These are phyloP conservation scores for Drosophila nikananu DNA, from an alignment of 1,140 invertebrate genomes.

Conservation along the genomic window DNA sequence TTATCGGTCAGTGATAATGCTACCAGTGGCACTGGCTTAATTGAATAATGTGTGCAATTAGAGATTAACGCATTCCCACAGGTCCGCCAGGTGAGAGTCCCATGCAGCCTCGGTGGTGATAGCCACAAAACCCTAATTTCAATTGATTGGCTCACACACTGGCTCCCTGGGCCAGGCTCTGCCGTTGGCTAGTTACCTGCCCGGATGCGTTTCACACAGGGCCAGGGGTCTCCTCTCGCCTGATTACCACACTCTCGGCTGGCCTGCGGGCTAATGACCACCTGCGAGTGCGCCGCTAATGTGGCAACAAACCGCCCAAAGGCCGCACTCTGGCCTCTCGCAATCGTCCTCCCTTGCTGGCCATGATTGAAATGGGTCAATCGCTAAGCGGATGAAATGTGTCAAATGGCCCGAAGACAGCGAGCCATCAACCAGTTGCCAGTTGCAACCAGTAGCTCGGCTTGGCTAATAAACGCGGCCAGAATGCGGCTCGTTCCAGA, in stretches of 20 bases:
- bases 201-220: constrained; percentile 20
- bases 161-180: constrained; percentile 3
- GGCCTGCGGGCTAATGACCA: constrained; percentile 38
- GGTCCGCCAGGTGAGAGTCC: constrained; percentile 4
- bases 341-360: constrained; percentile 13
- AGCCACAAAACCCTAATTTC: constrained; percentile 31
- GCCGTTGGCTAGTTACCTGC: constrained; percentile 19
- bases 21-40: constrained; percentile 11
- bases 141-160: constrained; percentile 29
- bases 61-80: constrained; percentile 7
- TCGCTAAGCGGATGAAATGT: constrained; percentile 68
- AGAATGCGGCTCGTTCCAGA: constrained; percentile 41
- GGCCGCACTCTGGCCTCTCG: constrained; percentile 19
- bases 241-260: constrained; percentile 37
- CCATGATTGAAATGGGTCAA: constrained; percentile 71
- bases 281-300: constrained; percentile 55
- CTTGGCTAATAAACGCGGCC: constrained; percentile 44
- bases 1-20: neutral
- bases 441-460: constrained; percentile 54
- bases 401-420: constrained; percentile 72
- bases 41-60: constrained; percentile 31
- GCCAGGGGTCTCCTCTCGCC: neutral
- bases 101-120: neutral
- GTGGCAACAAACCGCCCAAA: constrained; percentile 58
- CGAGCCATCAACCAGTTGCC: constrained; percentile 32